Evolutionary conservation across 2,888 invertebrate species (phyloP).

Genomic region (Sycophila texana): DNA sequence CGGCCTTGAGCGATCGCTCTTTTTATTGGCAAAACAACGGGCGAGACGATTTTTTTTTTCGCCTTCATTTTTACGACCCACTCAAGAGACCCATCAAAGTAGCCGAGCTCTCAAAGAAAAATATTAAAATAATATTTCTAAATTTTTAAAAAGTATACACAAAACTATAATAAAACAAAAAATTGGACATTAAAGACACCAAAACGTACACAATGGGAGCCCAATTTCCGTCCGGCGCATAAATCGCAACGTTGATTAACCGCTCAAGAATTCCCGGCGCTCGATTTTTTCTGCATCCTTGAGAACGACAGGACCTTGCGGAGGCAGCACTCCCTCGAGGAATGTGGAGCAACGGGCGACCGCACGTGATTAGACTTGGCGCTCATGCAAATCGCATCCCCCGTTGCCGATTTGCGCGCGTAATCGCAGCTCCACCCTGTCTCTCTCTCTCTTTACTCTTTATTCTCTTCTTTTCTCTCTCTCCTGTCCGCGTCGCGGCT

Average conservation of each 20-base stretch:
- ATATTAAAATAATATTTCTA: too few relatives aligned
- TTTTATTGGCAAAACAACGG: slow-evolving; percentile 1
- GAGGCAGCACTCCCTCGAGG: slow-evolving; percentile 53
- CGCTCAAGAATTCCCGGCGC: slow-evolving; percentile 56
- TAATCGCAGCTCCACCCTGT: neutral
- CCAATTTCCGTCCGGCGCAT: neutral
- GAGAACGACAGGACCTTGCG: slow-evolving; percentile 67
- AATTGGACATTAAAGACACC: too few relatives aligned
- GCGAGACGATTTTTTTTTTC: neutral
- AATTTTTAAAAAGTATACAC: too few relatives aligned
- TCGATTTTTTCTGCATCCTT: slow-evolving; percentile 65
- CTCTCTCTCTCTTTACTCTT: neutral
- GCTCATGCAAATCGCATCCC: slow-evolving; percentile 64
- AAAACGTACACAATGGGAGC: too few relatives aligned
- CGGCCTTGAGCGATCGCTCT: slow-evolving; percentile 38
- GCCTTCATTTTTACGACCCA: neutral
- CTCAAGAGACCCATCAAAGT: too few relatives aligned
- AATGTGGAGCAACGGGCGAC: slow-evolving; percentile 64
- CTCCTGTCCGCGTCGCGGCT: neutral
- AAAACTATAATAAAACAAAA: neutral
- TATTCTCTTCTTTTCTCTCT: neutral
- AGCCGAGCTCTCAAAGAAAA: too few relatives aligned
- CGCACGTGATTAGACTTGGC: slow-evolving; percentile 42
- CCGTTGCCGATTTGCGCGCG: slow-evolving; percentile 26
- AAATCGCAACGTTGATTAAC: slow-evolving; percentile 55